Conservation (phyloP, 2,797 vertebrate genomes). For the Neoniphon sammara region DNA sequence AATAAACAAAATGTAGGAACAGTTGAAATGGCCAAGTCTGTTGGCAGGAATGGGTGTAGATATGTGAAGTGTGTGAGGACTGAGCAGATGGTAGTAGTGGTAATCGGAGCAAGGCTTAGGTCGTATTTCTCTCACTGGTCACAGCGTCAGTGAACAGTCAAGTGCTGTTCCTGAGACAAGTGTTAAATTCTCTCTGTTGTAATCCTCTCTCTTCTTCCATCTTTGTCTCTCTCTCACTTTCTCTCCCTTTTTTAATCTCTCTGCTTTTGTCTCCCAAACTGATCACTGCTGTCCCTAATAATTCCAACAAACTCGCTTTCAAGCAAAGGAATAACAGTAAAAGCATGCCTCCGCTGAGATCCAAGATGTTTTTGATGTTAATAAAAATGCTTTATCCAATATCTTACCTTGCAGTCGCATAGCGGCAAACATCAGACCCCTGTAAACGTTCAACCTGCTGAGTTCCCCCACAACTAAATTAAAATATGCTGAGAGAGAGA, state of each 20-base stretch:
- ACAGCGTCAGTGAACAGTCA: conserved; percentile 35
- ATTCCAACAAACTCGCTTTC: too few species aligned
- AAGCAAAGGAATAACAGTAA: background rate
- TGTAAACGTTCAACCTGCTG: conserved; percentile 4
- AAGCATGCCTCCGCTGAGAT: background rate
- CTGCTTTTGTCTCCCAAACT: background rate
- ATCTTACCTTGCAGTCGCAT: background rate
- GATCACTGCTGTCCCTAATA: too few species aligned
- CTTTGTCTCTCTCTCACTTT: conserved; percentile 33
- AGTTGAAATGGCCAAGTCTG: too few species aligned
- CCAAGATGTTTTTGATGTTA: background rate
- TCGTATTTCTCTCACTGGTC: too few species aligned
- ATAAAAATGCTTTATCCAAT: too few species aligned
- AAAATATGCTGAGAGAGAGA: conserved; percentile 21
- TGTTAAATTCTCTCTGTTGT: background rate
- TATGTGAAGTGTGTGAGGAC: too few species aligned
- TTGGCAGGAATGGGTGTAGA: too few species aligned
- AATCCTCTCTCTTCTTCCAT: background rate
- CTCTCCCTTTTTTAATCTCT: conserved; percentile 5
- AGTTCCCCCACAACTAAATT: conserved; percentile 28
- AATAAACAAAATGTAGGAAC: too few species aligned
- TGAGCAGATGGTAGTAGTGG: too few species aligned
- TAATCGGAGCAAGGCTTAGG: too few species aligned
- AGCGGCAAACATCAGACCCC: background rate
- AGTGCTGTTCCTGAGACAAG: conserved; percentile 30